Evolutionary conservation across 2,888 invertebrate species (phyloP).

Genomic region (Tuberolachnus salignus): DNA sequence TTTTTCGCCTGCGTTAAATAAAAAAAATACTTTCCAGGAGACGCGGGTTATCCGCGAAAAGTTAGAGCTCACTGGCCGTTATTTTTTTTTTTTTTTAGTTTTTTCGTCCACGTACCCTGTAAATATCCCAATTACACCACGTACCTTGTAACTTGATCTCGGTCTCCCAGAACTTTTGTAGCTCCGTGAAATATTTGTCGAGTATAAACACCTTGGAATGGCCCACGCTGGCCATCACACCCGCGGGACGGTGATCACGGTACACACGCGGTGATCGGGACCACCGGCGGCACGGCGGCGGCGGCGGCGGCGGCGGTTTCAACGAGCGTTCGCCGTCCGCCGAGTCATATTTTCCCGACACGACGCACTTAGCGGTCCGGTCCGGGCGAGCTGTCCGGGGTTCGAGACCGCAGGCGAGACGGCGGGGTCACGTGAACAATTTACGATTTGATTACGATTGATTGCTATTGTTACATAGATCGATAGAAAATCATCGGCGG

Average conservation of each 20-base stretch:
- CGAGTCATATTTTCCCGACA: neutral
- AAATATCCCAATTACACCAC: too few relatives aligned
- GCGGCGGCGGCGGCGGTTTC: neutral
- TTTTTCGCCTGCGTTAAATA: too few relatives aligned
- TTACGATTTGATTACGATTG: neutral
- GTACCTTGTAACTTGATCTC: slow-evolving; percentile 94
- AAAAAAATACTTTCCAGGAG: too few relatives aligned
- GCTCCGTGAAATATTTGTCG: slow-evolving; percentile 96
- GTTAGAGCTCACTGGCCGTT: too few relatives aligned
- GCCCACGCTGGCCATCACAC: slow-evolving; percentile 88
- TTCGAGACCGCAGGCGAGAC: too few relatives aligned
- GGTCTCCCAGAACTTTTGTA: slow-evolving; percentile 96
- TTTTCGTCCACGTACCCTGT: too few relatives aligned
- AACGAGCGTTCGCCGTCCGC: neutral
- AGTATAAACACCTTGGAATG: slow-evolving; percentile 96
- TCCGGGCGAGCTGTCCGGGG: slow-evolving; percentile 4
- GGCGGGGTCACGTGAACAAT: neutral
- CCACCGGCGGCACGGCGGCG: neutral
- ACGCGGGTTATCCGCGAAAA: too few relatives aligned
- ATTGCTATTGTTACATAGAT: neutral
- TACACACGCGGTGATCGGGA: neutral
- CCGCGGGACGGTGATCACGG: neutral
- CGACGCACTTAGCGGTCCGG: neutral
- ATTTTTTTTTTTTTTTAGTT: too few relatives aligned
- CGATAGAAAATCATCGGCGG: neutral